Conservation (phyloP, 2,113 vertebrate genomes). For the Illadopsis cleaveri region DNA sequence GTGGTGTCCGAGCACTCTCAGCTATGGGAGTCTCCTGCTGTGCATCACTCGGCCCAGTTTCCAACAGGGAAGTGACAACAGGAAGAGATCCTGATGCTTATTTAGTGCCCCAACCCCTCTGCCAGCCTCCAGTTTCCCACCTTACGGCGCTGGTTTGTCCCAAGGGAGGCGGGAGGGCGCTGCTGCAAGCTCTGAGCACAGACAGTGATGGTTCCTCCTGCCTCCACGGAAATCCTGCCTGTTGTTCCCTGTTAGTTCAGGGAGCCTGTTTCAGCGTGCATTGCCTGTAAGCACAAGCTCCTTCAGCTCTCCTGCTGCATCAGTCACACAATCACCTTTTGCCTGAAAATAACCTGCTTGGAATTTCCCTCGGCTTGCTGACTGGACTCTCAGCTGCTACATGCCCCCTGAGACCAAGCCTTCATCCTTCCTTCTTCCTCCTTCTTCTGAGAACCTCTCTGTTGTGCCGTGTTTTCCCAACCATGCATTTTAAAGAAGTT, state of each 20-base stretch:
- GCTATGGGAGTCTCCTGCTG: fast-evolving
- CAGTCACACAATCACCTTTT: fast-evolving
- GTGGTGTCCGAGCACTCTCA: fast-evolving
- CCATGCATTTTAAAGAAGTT: neutral
- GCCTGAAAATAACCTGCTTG: neutral
- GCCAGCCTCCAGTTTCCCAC: fast-evolving
- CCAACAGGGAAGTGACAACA: neutral
- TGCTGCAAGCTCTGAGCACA: neutral
- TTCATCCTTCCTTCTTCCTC: neutral
- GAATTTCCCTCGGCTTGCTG: neutral
- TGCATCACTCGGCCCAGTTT: fast-evolving
- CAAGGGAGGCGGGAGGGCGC: fast-evolving
- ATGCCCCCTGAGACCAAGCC: fast-evolving
- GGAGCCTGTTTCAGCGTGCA: fast-evolving
- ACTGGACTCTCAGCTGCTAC: neutral
- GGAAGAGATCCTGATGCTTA: fast-evolving
- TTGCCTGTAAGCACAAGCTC: neutral
- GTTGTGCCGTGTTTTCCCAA: neutral
- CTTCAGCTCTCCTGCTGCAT: neutral
- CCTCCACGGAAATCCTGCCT: neutral
- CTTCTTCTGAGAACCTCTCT: neutral
- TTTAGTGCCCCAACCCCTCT: fast-evolving
- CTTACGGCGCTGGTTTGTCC: fast-evolving
- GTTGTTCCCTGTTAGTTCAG: neutral
- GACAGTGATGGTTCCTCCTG: fast-evolving